Conservation (phyloP, 2,113 vertebrate genomes). For the Romanogobio albipinnatus region DNA sequence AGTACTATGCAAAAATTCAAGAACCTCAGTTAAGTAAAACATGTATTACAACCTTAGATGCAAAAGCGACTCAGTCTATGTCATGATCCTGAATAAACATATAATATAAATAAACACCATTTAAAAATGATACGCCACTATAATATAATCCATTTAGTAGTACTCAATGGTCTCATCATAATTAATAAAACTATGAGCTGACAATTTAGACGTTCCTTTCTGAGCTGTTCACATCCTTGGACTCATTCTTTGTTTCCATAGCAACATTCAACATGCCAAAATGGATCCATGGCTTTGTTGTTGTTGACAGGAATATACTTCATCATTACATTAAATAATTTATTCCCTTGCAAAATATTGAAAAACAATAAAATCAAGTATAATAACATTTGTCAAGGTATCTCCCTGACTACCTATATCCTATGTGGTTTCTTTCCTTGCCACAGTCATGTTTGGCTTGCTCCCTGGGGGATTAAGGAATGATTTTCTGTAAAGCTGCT, state of each 20-base stretch:
- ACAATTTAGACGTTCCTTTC: background rate
- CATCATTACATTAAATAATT: background rate
- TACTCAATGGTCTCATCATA: background rate
- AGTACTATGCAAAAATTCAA: background rate
- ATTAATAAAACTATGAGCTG: background rate
- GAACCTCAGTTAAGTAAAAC: background rate
- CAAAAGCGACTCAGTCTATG: background rate
- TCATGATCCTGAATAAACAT: background rate
- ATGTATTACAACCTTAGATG: background rate
- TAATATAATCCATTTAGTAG: background rate
- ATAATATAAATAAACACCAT: background rate
- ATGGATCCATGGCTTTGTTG: background rate
- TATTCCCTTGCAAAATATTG: background rate
- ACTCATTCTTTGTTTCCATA: background rate
- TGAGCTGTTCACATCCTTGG: background rate
- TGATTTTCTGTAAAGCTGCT: constrained; percentile 2
- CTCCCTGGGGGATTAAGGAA: background rate
- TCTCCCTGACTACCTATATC: background rate
- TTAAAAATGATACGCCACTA: background rate
- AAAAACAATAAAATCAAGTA: background rate
- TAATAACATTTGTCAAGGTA: background rate
- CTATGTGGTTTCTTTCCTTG: background rate
- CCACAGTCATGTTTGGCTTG: background rate
- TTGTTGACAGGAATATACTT: background rate
- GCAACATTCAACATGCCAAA: background rate